These are phyloP conservation scores for Sinonovacula constricta DNA, from an alignment of 1,140 invertebrate species.

Conservation along the genomic window DNA sequence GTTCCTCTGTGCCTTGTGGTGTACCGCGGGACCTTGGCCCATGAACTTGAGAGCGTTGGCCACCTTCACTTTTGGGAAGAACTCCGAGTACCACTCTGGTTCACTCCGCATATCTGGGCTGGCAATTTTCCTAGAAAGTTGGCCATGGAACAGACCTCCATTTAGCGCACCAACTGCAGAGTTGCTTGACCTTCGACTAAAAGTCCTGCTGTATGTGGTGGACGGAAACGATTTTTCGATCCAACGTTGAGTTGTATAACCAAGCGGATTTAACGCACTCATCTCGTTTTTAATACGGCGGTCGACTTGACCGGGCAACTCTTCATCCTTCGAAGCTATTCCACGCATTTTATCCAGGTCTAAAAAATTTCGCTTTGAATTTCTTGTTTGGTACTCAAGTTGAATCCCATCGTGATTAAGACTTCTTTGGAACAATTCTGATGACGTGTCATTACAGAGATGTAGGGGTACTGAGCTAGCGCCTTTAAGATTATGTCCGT, in stretches of 20 bases:
- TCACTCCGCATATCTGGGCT: background rate
- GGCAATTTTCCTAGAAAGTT: background rate
- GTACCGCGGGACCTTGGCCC: conserved; percentile 23
- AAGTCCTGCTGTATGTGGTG: background rate
- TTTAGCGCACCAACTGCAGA: background rate
- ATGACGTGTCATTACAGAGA: conserved; percentile 45
- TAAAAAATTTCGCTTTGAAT: no score
- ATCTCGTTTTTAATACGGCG: conserved; percentile 31
- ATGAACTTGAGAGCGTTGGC: conserved; percentile 47
- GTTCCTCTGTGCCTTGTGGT: conserved; percentile 3
- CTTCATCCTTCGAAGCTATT: background rate
- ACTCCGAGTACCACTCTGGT: conserved; percentile 35
- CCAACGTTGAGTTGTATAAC: conserved; percentile 26
- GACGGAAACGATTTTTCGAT: conserved; percentile 13
- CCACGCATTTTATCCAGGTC: no score
- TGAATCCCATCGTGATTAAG: conserved; percentile 12
- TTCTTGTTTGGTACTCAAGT: background rate
- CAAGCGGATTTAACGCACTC: conserved; percentile 30
- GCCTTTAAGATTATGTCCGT: conserved; percentile 34
- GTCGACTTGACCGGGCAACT: background rate
- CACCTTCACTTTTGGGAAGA: conserved; percentile 37
- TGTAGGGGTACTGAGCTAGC: conserved; percentile 40
- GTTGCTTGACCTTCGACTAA: background rate
- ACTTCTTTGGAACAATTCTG: conserved; percentile 39
- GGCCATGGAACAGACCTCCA: background rate